Evolutionary conservation across 2,113 vertebrate genomes (phyloP), one percentile per base, ranked within the genome.

Genomic region (Lagopus muta): DNA sequence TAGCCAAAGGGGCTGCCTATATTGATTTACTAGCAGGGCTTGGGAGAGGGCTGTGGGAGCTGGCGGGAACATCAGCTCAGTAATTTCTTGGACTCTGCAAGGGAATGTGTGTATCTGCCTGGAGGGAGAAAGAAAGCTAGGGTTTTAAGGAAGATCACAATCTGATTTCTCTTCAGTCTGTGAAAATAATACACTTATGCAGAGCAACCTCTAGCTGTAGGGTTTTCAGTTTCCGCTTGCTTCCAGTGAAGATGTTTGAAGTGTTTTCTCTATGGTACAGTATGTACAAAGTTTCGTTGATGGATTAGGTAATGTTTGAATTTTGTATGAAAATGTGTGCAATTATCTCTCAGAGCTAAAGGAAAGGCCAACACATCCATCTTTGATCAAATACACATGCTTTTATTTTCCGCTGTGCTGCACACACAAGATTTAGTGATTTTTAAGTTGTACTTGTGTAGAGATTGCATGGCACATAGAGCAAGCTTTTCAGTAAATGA

Each of bases 11-110:
- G 65, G 36, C 34, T 92, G 87, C 72, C 72, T 89, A 45, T 64
- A 80, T 77, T 91, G 71, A 82, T 93, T 91, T 94, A 88, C 84
- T 94, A 4, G 5, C 1, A 3, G 82, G 54, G 36, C 69, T 54
- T 92, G 89, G 71, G 75, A 79, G 74, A 89, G 67, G 36, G 58
- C 64, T 84, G 40, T 89, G 77, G 71, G 62, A 95, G 73, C 83
- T 0, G 0, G n/a, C 60, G 20, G 80, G 74, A 87, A 86, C 86
- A 55, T 89, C 61, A 1, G 4, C 71, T 95, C 57, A 55, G 74
- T 93, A 88, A 95, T 94, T 97, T 92, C 45, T 97, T 94, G 93
- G 86, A 70, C 55, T 95, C 38, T 89, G 58, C 36, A 64, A 50
- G 84, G 77, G 86, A 95, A 79, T 92, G 88, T 0, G 8, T 82